phyloP scores from a whole-genome alignment of 2,113 vertebrate species.

The Pseudopodoces humilis region DNA sequence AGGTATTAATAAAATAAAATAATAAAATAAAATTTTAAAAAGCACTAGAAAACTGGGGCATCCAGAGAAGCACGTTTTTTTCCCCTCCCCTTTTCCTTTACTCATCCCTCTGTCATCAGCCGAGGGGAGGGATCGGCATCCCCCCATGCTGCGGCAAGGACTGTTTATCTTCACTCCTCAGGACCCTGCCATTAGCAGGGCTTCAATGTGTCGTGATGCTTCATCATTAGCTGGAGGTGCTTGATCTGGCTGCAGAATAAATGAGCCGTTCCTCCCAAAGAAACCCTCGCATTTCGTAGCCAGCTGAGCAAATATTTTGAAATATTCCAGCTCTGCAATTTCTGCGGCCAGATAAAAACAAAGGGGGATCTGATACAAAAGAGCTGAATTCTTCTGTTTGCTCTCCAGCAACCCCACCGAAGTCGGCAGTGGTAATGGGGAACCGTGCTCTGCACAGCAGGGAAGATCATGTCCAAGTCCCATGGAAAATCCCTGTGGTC shows the following conservation, averaged over 20 bases:
- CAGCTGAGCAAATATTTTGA: slow-evolving; percentile 66
- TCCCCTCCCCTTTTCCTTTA: slow-evolving; percentile 24
- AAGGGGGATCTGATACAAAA: slow-evolving; percentile 43
- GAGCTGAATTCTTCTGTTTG: neutral
- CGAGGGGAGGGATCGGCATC: slow-evolving; percentile 7
- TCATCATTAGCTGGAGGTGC: slow-evolving; percentile 47
- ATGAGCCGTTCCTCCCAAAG: neutral
- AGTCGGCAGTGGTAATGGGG: neutral
- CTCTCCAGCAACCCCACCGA: neutral
- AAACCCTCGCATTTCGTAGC: neutral
- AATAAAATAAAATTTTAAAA: neutral
- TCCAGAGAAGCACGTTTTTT: neutral
- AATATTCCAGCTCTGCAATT: slow-evolving; percentile 34
- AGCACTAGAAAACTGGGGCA: slow-evolving; percentile 25
- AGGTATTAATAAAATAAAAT: slow-evolving; percentile 41
- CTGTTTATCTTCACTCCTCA: slow-evolving; percentile 50
- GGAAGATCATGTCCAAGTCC: neutral
- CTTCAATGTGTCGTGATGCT: slow-evolving; percentile 11
- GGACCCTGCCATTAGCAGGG: slow-evolving; percentile 43
- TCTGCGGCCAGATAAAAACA: slow-evolving; percentile 35
- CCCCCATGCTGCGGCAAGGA: slow-evolving; percentile 30
- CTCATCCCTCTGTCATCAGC: slow-evolving; percentile 44
- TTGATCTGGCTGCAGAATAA: slow-evolving; percentile 52
- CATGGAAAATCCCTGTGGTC: slow-evolving; percentile 38
- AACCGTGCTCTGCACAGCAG: neutral